Conservation (phyloP, 1,140 invertebrate genomes). For the Aethina tumida region DNA sequence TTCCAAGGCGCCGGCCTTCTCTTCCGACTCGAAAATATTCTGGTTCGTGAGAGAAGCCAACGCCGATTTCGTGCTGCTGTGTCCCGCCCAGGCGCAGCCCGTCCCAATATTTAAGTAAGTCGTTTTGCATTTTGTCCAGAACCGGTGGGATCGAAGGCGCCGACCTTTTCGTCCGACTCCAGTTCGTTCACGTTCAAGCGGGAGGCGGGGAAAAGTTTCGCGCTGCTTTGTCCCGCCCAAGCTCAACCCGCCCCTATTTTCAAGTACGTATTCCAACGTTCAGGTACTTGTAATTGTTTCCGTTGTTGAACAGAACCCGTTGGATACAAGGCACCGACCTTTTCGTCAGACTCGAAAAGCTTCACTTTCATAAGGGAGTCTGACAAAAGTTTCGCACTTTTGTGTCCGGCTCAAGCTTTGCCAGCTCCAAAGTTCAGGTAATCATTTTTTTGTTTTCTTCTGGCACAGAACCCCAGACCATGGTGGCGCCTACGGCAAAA, state of each 20-base stretch:
- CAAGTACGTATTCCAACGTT: constrained; percentile 58
- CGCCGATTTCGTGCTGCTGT: constrained; percentile 44
- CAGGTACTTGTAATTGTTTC: constrained; percentile 42
- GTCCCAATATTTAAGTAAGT: constrained; percentile 43
- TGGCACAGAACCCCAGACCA: constrained; percentile 41
- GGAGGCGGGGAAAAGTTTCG: constrained; percentile 31
- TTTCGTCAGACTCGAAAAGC: constrained; percentile 48
- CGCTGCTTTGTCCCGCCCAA: constrained; percentile 58
- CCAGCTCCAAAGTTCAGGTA: constrained; percentile 48
- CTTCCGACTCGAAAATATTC: constrained; percentile 35
- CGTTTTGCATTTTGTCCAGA: constrained; percentile 39
- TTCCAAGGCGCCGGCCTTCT: constrained; percentile 45
- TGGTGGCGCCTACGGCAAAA: constrained; percentile 40
- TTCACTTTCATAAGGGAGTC: constrained; percentile 39
- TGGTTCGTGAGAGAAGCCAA: constrained; percentile 21
- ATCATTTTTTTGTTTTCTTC: constrained; percentile 29
- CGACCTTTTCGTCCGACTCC: constrained; percentile 40
- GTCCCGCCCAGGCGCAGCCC: constrained; percentile 56
- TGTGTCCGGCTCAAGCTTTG: constrained; percentile 45
- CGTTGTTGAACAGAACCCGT: constrained; percentile 45
- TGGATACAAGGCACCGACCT: constrained; percentile 56
- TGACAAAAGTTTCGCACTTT: constrained; percentile 42
- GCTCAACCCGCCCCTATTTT: constrained; percentile 56
- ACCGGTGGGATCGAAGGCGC: constrained; percentile 40
- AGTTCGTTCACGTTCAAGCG: constrained; percentile 33